Evolutionary conservation across 2,888 invertebrate genomes (phyloP), one percentile per base, ranked within the genome.

Genomic region (Myathropa florea): DNA sequence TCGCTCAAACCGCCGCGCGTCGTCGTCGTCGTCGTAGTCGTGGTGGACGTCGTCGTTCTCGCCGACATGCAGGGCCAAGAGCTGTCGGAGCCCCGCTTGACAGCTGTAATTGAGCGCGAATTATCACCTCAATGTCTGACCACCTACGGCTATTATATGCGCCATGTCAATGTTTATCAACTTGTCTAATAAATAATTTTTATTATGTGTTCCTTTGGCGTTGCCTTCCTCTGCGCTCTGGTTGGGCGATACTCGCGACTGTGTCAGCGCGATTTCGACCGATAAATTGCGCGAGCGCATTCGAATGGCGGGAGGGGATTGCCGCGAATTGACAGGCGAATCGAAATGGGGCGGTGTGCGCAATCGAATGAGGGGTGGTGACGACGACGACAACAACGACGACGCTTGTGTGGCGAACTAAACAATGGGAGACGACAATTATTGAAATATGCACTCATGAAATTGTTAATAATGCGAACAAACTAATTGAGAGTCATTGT

Each of bases 151-250:
- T 83, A 86, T 86, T 83, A 86, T 86, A 71, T 86, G 86, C 83
- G 86, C 86, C 86, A 61, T 86, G 86, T 86, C 86, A 86, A 86
- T 86, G 86, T 78, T 86, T 86, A 86, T 86, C 86, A 86, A 83
- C 75, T 86, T 86, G 86, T 86, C 86, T 83, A 86, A 86, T 86
- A 86, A 86, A 86, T 86, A 83, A 86, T 79, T 78, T 86, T 78
- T 86, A 83, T 86, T 86, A 86, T 82, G 76, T 67, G 81, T 76
- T 64, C 33, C 12, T 61, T 33, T 63, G 14, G 4, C 53, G n/a
- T 39, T 46, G 21, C 24, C n/a, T 7, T 64, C 21, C 21, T 28
- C 39, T 23, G 46, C 61, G 53, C 60, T 59, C 61, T 78, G 78
- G 73, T 79, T 83, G 78, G 83, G 59, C 36, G 78, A 78, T 75